phyloP scores from a whole-genome alignment of 2,113 vertebrate genomes.

The Colinus virginianus region DNA sequence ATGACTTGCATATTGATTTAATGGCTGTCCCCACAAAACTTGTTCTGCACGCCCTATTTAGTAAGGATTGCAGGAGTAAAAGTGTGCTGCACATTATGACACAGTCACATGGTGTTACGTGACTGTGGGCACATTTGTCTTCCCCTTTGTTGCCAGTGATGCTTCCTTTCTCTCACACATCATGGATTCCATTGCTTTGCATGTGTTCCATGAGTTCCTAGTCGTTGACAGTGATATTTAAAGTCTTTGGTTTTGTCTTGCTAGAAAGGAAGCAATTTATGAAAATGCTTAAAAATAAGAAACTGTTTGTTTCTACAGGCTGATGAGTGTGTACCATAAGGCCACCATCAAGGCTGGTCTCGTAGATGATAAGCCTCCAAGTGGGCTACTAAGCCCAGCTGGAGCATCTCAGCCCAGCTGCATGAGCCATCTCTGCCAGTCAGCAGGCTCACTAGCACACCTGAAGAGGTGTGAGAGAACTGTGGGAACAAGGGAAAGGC shows the following conservation, averaged over 20 bases:
- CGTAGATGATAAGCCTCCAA: background rate
- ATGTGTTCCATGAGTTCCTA: background rate
- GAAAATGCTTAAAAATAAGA: background rate
- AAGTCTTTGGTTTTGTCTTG: background rate
- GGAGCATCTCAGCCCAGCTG: background rate
- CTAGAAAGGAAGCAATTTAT: background rate
- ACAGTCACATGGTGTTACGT: rapidly evolving
- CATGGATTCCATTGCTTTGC: background rate
- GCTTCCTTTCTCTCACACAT: background rate
- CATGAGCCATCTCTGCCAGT: background rate
- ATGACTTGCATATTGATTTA: background rate
- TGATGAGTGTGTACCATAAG: background rate
- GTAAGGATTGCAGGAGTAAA: background rate
- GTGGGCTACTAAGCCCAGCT: background rate
- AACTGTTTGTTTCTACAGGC: background rate
- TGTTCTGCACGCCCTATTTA: background rate
- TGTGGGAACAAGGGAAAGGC: background rate
- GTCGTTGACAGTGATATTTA: background rate
- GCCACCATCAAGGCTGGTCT: background rate
- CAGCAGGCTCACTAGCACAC: background rate
- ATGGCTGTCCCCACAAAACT: background rate
- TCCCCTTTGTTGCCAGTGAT: background rate
- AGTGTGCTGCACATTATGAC: rapidly evolving
- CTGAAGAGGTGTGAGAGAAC: background rate
- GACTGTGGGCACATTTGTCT: background rate